Conservation (phyloP, 2,797 vertebrate genomes). For the Ptychadena robeensis region DNA sequence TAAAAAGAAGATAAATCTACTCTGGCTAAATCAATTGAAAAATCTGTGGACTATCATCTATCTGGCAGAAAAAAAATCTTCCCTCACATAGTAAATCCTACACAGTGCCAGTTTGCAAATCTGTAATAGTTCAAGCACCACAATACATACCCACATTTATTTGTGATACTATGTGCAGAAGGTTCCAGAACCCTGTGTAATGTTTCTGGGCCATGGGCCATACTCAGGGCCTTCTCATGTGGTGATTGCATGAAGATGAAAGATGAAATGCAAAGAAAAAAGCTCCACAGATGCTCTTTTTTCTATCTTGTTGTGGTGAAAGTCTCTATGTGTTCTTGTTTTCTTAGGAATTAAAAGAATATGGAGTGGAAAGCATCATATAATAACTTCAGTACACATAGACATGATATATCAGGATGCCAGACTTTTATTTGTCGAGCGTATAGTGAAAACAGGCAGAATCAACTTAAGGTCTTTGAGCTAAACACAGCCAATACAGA, state of each 20-base stretch:
- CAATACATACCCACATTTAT: constrained; percentile 14
- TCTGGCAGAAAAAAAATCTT: neutral
- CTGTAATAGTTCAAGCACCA: neutral
- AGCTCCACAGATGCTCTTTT: neutral
- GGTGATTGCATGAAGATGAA: neutral
- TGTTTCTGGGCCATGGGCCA: constrained; percentile 15
- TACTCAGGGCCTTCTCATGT: neutral
- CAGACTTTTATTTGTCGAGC: no score
- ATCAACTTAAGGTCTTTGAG: no score
- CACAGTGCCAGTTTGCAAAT: neutral
- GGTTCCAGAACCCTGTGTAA: constrained; percentile 12
- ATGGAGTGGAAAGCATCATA: neutral
- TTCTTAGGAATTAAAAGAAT: neutral
- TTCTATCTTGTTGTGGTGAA: constrained; percentile 4
- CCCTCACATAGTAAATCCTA: constrained; percentile 11
- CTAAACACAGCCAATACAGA: no score
- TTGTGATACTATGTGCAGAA: neutral
- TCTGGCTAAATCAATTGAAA: neutral
- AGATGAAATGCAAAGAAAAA: constrained; percentile 2
- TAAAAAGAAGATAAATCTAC: neutral
- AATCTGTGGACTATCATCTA: neutral
- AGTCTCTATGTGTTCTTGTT: constrained; percentile 2
- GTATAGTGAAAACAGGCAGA: no score
- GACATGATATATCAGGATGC: no score
- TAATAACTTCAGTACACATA: neutral